Conservation (phyloP, 2,113 vertebrate genomes). For the Sebastes fasciatus region DNA sequence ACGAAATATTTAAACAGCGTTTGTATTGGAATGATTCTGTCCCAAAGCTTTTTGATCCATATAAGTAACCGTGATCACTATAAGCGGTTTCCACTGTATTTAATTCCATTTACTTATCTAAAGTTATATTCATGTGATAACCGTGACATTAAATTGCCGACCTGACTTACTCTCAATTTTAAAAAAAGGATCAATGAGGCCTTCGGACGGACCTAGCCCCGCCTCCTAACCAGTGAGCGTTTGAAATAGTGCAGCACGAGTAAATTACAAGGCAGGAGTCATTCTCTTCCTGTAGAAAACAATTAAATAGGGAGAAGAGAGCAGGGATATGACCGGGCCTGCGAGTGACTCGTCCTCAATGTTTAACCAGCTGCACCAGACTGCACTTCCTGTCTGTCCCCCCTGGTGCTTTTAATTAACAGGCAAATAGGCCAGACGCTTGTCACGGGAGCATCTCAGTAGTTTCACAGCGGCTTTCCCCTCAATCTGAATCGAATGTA, state of each 20-base stretch:
- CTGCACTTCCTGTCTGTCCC: slow-evolving; percentile 58
- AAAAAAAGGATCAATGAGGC: background rate
- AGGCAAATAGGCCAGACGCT: slow-evolving; percentile 36
- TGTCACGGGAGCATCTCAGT: slow-evolving; percentile 16
- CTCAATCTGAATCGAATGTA: background rate
- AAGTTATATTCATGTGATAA: background rate
- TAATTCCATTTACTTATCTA: background rate
- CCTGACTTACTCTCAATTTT: background rate
- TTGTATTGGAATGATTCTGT: too few species aligned
- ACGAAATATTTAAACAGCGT: too few species aligned
- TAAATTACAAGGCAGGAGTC: slow-evolving; percentile 71
- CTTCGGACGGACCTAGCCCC: background rate
- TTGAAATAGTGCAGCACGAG: slow-evolving; percentile 36
- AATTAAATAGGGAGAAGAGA: slow-evolving; percentile 38
- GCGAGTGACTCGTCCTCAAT: slow-evolving; percentile 42
- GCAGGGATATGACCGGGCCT: slow-evolving; percentile 34
- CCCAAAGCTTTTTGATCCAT: too few species aligned
- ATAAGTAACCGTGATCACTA: too few species aligned
- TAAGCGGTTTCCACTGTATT: too few species aligned
- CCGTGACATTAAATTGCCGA: background rate
- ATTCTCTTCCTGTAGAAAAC: slow-evolving; percentile 58
- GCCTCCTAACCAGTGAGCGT: slow-evolving; percentile 8
- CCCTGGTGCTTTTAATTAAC: slow-evolving; percentile 60
- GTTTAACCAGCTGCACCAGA: slow-evolving; percentile 73
- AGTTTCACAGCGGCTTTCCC: background rate